These are phyloP conservation scores for Sakesphorus luctuosus DNA, from an alignment of 2,113 vertebrate genomes.

Conservation along the genomic window DNA sequence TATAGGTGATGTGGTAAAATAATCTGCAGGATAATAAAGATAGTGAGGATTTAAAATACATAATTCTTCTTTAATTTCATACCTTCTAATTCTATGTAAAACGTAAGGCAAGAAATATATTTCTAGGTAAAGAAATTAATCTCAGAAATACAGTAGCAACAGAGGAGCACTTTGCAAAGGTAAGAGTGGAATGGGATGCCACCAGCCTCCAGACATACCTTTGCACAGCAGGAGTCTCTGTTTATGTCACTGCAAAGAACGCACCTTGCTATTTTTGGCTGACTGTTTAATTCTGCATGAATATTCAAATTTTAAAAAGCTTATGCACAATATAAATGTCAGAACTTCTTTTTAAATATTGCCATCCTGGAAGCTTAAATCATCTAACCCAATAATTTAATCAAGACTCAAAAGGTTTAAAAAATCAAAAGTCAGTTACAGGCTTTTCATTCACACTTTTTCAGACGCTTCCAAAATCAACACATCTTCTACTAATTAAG, in stretches of 20 bases:
- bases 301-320: not conserved
- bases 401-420: not conserved
- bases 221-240: not conserved
- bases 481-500: not conserved
- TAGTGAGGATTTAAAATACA: not conserved
- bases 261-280: not conserved
- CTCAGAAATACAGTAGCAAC: not conserved
- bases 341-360: not conserved
- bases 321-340: not conserved
- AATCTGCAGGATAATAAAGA: not conserved
- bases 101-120: not conserved
- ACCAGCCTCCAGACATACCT: not conserved
- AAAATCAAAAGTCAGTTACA: not conserved
- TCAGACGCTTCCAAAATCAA: not conserved
- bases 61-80: slow-evolving; percentile 22
- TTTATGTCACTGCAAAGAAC: not conserved
- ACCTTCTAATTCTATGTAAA: not conserved
- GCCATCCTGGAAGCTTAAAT: not conserved
- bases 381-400: not conserved
- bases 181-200: not conserved
- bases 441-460: not conserved
- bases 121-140: not conserved
- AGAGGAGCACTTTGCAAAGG: not conserved
- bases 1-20: not conserved
- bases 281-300: not conserved